Percentiles rank a stretch among this genome's conserved stretches.
These are phyloP conservation scores for Chirona hameri DNA, from an alignment of 2,888 invertebrate genomes.

Conservation along the genomic window DNA sequence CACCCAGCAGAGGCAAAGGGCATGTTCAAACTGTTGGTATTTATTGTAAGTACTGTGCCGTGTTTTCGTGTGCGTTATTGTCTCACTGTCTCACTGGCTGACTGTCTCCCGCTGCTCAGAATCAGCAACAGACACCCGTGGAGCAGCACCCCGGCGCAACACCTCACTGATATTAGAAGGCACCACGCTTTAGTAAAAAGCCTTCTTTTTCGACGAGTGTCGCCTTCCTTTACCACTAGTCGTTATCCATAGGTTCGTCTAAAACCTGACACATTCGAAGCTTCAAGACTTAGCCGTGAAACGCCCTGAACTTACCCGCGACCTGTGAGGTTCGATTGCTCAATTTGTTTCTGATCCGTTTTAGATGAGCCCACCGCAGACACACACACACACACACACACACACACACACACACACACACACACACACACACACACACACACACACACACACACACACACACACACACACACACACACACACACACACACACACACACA, in stretches of 20 bases:
- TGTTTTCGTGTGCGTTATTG: neutral
- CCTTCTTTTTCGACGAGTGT: neutral
- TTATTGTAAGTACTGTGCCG: constrained; percentile 22
- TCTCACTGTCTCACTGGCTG: too few relatives aligned
- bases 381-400: neutral
- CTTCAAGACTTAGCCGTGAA: too few relatives aligned
- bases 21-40: constrained; percentile 2
- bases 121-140: too few relatives aligned
- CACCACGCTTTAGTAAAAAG: neutral
- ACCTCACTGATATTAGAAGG: constrained; percentile 2
- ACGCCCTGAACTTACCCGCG: too few relatives aligned
- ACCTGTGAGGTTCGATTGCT: too few relatives aligned
- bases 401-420: constrained; percentile 14
- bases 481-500: too few relatives aligned
- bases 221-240: neutral
- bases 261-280: too few relatives aligned
- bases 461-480: too few relatives aligned
- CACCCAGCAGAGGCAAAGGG: neutral
- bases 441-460: too few relatives aligned
- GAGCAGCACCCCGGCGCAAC: neutral
- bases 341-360: too few relatives aligned
- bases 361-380: neutral
- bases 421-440: constrained; percentile 1
- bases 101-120: too few relatives aligned
- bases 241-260: too few relatives aligned